Evolutionary conservation across 2,888 invertebrate genomes (phyloP).

Genomic region (Leptinotarsa peninsularis): DNA sequence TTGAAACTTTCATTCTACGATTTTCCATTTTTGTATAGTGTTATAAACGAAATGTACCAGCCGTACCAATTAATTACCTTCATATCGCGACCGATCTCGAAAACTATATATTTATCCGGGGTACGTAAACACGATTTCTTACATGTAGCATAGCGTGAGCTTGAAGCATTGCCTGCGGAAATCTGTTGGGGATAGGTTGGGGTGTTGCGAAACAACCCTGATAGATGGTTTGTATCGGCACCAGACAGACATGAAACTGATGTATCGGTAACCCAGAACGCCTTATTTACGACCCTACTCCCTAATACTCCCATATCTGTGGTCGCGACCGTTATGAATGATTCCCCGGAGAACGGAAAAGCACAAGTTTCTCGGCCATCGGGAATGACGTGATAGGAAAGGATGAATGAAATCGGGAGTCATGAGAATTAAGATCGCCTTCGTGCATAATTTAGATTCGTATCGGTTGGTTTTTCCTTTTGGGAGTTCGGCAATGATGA

Average conservation of each 20-base stretch:
- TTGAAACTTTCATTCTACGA: neutral
- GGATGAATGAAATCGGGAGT: constrained; percentile 23
- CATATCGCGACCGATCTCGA: neutral
- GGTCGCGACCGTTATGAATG: constrained; percentile 61
- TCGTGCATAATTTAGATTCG: constrained; percentile 7
- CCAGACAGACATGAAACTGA: constrained; percentile 60
- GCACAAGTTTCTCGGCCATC: constrained; percentile 30
- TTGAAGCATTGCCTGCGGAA: constrained; percentile 27
- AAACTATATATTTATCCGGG: constrained; percentile 2
- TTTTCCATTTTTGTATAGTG: neutral
- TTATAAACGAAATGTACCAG: neutral
- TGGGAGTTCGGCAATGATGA: neutral
- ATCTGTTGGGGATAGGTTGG: constrained; percentile 41
- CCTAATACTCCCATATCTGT: constrained; percentile 60
- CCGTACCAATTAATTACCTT: neutral
- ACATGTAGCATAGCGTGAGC: constrained; percentile 22
- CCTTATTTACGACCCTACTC: constrained; percentile 61
- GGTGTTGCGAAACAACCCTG: constrained; percentile 45
- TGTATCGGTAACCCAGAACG: constrained; percentile 56
- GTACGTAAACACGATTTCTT: constrained; percentile 16
- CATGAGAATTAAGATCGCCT: constrained; percentile 11
- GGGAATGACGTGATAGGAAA: constrained; percentile 31
- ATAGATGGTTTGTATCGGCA: constrained; percentile 65
- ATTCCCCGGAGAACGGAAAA: constrained; percentile 54
- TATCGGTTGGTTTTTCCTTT: neutral